Percentiles rank a stretch among this genome's conserved stretches.
Evolutionary conservation across 2,113 vertebrate species (phyloP).

Genomic region (Monarcha castaneiventris): DNA sequence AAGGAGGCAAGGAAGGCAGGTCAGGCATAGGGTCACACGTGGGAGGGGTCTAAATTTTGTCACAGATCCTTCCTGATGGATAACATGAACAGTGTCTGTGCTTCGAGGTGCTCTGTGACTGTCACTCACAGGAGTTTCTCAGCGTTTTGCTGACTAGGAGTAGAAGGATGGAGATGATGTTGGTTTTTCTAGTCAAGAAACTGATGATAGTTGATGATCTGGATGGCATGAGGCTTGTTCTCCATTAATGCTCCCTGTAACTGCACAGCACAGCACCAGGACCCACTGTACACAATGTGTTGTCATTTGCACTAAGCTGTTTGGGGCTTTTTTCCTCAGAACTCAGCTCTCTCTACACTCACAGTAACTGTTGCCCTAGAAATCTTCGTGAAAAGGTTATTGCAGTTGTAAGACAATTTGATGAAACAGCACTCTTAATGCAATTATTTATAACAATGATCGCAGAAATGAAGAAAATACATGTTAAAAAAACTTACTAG

Average conservation of each 20-base stretch:
- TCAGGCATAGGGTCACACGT: not conserved
- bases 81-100: not conserved
- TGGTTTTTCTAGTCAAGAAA: not conserved
- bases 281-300: not conserved
- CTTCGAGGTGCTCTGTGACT: not conserved
- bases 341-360: not conserved
- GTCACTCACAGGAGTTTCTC: not conserved
- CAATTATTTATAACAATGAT: conserved; percentile 27
- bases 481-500: not conserved
- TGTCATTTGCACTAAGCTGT: not conserved
- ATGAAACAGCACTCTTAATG: conserved; percentile 25
- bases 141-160: not conserved
- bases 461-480: conserved; percentile 31
- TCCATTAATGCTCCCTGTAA: not conserved
- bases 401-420: conserved; percentile 27
- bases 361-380: conserved; percentile 7
- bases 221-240: not conserved
- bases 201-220: not conserved
- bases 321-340: not conserved
- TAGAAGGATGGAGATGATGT: not conserved
- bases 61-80: not conserved
- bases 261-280: not conserved
- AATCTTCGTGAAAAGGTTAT: not conserved
- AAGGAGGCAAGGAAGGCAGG: not conserved
- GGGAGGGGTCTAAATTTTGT: not conserved